Evolutionary conservation across 2,888 invertebrate genomes (phyloP).

Genomic region (Poecilobothrus nobilitatus): DNA sequence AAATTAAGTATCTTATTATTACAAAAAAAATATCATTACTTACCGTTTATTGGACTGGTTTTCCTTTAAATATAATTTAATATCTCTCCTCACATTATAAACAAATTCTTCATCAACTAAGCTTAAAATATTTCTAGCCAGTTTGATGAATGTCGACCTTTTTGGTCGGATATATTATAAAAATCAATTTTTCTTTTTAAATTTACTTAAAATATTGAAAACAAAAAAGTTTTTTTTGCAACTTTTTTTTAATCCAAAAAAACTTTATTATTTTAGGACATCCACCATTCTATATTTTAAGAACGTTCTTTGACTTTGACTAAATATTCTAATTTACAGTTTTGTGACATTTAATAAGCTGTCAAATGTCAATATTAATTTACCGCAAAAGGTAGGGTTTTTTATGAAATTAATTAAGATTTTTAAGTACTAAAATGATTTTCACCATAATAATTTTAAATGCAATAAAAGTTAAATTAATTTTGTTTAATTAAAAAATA

Average conservation of each 20-base stretch:
- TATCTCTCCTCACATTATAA: conserved; percentile 41
- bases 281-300: neutral
- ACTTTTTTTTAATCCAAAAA: neutral
- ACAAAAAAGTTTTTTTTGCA: neutral
- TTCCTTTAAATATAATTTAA: conserved; percentile 36
- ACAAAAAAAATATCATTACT: conserved; percentile 21
- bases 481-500: too few relatives aligned
- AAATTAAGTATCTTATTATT: neutral
- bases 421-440: too few relatives aligned
- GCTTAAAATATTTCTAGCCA: conserved; percentile 28
- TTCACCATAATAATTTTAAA: too few relatives aligned
- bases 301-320: neutral
- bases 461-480: too few relatives aligned
- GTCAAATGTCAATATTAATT: neutral
- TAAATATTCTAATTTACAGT: too few relatives aligned
- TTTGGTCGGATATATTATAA: neutral
- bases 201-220: neutral
- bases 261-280: too few relatives aligned
- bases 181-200: neutral
- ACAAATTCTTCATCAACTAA: conserved; percentile 42
- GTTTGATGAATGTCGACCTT: neutral
- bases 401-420: neutral
- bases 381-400: neutral
- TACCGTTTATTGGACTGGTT: conserved; percentile 38
- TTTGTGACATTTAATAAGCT: neutral